A percentile compares a stretch with the other conserved stretches of the same genome.
Conservation (phyloP, 2,797 vertebrate species). For the Schizopygopsis pylzovi region DNA sequence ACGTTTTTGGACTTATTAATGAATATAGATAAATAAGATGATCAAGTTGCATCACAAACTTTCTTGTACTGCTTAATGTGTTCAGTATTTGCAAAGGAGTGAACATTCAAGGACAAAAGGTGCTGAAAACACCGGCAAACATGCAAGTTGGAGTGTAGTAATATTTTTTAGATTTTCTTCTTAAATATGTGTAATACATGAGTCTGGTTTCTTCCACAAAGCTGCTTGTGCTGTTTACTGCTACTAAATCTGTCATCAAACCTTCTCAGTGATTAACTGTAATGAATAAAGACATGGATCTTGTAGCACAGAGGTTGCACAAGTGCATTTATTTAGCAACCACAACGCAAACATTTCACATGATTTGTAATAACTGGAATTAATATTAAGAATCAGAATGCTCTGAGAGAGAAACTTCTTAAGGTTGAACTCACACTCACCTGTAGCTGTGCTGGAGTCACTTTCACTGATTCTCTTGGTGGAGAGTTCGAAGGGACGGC, state of each 20-base stretch:
- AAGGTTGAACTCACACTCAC: background rate
- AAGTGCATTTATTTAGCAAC: background rate
- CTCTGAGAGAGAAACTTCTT: background rate
- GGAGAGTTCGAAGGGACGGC: conserved; percentile 88
- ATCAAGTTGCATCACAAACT: background rate
- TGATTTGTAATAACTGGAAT: background rate
- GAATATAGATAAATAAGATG: background rate
- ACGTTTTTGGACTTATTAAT: background rate
- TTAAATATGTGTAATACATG: too few relatives aligned
- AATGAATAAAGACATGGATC: too few relatives aligned
- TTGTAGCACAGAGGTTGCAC: background rate
- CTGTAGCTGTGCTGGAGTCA: conserved; percentile 60
- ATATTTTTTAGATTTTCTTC: too few relatives aligned
- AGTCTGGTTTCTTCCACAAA: too few relatives aligned
- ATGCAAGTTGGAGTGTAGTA: too few relatives aligned
- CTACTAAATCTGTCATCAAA: too few relatives aligned
- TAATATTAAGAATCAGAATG: background rate
- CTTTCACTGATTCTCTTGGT: conserved; percentile 80
- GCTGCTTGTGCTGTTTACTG: too few relatives aligned
- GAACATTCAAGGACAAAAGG: background rate
- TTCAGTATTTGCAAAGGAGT: background rate
- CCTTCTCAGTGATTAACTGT: too few relatives aligned
- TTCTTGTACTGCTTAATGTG: background rate
- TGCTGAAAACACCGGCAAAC: too few relatives aligned
- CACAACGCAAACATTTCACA: background rate